Percentiles rank a stretch among this genome's conserved stretches.
These are phyloP conservation scores for Lithobates sylvaticus DNA, from an alignment of 2,797 vertebrate species.

Conservation along the genomic window DNA sequence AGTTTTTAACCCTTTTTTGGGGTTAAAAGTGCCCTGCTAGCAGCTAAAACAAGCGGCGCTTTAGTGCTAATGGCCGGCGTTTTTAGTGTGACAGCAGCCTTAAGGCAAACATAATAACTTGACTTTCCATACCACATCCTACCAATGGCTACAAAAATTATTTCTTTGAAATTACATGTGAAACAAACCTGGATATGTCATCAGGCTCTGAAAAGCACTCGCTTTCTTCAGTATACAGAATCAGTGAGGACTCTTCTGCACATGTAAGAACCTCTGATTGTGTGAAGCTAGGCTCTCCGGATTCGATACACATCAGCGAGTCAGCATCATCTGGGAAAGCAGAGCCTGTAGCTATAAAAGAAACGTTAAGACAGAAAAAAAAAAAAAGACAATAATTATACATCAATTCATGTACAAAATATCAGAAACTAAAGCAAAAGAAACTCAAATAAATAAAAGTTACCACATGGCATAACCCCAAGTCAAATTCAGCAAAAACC, in stretches of 20 bases:
- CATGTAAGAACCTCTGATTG: not conserved
- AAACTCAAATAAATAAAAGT: not conserved
- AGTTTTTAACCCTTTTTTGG: too few relatives aligned
- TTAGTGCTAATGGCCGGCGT: too few relatives aligned
- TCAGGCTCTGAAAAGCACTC: conserved; percentile 9
- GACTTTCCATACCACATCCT: not conserved
- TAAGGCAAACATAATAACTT: not conserved
- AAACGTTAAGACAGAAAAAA: too few relatives aligned
- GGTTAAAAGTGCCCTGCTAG: too few relatives aligned
- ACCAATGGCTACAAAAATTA: not conserved
- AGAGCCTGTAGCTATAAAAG: not conserved
- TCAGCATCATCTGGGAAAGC: not conserved
- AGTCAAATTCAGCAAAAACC: not conserved
- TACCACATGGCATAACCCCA: not conserved
- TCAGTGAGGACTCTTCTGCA: not conserved
- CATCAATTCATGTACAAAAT: not conserved
- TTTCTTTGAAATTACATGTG: not conserved
- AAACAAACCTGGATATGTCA: conserved; percentile 20
- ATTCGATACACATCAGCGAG: too few relatives aligned
- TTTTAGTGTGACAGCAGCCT: too few relatives aligned
- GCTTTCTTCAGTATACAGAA: conserved; percentile 24
- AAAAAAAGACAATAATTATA: not conserved
- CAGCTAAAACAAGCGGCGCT: too few relatives aligned
- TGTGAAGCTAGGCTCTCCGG: not conserved
- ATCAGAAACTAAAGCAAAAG: not conserved